A percentile compares a stretch with the other conserved stretches of the same genome.
These are phyloP conservation scores for Dicrurus megarhynchus DNA, from an alignment of 2,113 vertebrate genomes.

Conservation along the genomic window DNA sequence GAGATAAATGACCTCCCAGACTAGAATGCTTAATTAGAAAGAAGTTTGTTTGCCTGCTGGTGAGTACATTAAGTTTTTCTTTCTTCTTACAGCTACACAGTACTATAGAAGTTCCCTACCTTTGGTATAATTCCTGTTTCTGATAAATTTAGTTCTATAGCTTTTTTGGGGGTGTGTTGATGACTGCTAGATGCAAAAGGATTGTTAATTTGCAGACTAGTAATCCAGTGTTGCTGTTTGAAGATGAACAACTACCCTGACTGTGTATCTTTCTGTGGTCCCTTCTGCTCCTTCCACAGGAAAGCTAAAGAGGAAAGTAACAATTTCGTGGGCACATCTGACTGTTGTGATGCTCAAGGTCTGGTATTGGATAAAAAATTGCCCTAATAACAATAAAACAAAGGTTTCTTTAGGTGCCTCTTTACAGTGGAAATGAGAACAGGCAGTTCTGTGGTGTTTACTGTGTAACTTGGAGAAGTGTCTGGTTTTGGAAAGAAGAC, in stretches of 20 bases:
- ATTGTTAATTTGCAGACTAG: background rate
- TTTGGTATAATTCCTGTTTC: background rate
- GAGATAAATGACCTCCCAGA: background rate
- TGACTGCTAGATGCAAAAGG: background rate
- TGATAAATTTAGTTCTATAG: background rate
- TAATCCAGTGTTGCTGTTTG: background rate
- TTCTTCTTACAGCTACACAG: background rate
- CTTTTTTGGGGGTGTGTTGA: background rate
- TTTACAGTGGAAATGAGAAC: background rate
- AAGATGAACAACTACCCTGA: background rate
- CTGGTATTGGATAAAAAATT: background rate
- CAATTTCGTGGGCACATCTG: background rate
- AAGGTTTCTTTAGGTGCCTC: background rate
- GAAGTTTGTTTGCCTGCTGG: background rate
- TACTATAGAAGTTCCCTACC: background rate
- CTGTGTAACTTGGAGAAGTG: background rate
- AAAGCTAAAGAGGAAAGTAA: background rate
- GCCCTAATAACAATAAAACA: background rate
- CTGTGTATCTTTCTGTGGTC: rapidly evolving
- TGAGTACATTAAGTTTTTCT: background rate
- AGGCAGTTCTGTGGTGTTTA: background rate
- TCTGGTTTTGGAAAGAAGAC: background rate
- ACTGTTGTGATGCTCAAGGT: background rate
- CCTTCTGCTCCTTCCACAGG: background rate
- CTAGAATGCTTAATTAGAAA: background rate